Base-by-base conservation (phyloP, 2,888 invertebrate genomes). In the Amiota mariae region DNA sequence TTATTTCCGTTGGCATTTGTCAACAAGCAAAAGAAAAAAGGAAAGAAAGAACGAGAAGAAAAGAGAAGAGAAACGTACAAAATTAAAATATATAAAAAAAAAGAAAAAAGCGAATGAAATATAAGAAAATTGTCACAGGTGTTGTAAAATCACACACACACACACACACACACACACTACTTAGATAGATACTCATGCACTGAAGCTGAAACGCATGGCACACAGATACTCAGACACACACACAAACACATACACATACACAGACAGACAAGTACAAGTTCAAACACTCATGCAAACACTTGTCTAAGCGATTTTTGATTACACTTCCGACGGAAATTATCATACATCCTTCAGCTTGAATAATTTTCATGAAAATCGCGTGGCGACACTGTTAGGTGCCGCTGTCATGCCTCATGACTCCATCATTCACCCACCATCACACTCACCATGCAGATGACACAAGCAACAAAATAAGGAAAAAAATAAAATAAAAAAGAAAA, bases 261-360 rank as follows among this genome's bases (percentile, higher is more conserved):
- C 56, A 71, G 56, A 71, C 57, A 11, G 13, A 11, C n/a, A 56
- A 59, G 12, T 8, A 20, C 70, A 57, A 61, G 18, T 71, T 11
- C 57, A 36, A 15, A 64, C n/a, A 18, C 36, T 64, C 36, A 71
- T 56, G 68, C 59, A 59, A 74, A 78, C 81, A 81, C 81, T 86
- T 85, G 87, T 88, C 88, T 89, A 89, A 89, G 89, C 90, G 90
- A 89, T 89, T 90, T 89, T 90, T 89, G 89, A 89, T 89, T 89
- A 89, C 89, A 88, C 88, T 90, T 89, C 89, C 89, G 89, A 79
- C 89, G 90, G 89, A 89, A 89, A 89, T 89, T 89, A 89, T 90
- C 90, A 90, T 89, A 89, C 87, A 89, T 89, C 89, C 89, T 89
- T 89, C 87, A 89, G 86, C 87, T 86, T 88, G 89, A 90, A 89